phyloP scores from a whole-genome alignment of 2,888 invertebrate species.

The Drosophila putrida region DNA sequence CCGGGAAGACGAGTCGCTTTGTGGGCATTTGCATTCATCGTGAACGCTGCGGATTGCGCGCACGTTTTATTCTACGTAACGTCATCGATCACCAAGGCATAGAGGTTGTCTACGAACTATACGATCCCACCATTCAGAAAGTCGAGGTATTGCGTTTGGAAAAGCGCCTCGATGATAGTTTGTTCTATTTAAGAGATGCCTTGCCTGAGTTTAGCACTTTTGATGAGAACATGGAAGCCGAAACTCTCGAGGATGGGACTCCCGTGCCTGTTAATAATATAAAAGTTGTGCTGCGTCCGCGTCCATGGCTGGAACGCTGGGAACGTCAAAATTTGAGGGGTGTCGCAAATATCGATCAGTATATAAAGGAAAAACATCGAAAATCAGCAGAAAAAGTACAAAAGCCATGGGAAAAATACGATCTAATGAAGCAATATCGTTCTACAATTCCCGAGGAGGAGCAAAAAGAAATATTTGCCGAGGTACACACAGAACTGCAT shows the following conservation, averaged over 20 bases:
- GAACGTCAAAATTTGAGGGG: conserved; percentile 92
- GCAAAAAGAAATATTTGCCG: conserved; percentile 93
- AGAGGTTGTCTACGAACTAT: conserved; percentile 90
- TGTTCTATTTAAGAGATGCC: conserved; percentile 96
- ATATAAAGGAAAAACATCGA: conserved; percentile 86
- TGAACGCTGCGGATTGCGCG: conserved; percentile 92
- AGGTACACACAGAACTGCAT: conserved; percentile 91
- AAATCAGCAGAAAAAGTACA: conserved; percentile 87
- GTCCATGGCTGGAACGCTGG: conserved; percentile 97
- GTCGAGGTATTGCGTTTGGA: conserved; percentile 97
- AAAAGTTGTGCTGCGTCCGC: conserved; percentile 90
- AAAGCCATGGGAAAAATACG: conserved; percentile 95
- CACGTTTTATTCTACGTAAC: conserved; percentile 95
- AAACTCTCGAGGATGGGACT: conserved; percentile 91
- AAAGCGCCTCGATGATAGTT: conserved; percentile 95
- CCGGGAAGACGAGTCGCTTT: conserved; percentile 92
- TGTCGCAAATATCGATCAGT: conserved; percentile 88
- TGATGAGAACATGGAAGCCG: conserved; percentile 95
- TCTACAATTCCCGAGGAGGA: conserved; percentile 95
- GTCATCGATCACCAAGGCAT: conserved; percentile 95
- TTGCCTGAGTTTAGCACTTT: conserved; percentile 96
- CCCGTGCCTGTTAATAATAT: conserved; percentile 92
- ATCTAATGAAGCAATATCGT: conserved; percentile 97
- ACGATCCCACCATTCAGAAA: conserved; percentile 95
- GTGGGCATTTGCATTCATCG: conserved; percentile 95